These are phyloP conservation scores for Morelia viridis DNA, from an alignment of 2,797 vertebrate genomes.

Conservation along the genomic window DNA sequence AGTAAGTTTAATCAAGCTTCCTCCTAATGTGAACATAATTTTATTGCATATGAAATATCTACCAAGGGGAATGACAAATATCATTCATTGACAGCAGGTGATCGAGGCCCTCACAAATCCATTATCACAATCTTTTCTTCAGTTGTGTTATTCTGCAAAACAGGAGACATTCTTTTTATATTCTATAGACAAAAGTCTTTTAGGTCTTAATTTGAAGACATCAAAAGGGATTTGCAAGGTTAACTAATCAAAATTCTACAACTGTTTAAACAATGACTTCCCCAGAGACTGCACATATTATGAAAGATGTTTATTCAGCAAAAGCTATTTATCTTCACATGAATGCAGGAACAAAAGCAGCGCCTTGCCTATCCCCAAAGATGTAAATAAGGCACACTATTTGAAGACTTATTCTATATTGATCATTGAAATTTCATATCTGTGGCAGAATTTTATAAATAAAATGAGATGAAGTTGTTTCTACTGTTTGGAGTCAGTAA, in stretches of 20 bases:
- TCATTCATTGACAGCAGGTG: not conserved
- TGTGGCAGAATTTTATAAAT: constrained; percentile 29
- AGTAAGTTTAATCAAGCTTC: not conserved
- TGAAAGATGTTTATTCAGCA: constrained; percentile 24
- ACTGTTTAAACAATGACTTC: constrained; percentile 29
- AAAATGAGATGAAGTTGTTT: constrained; percentile 22
- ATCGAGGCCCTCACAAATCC: not conserved
- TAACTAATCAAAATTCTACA: constrained; percentile 25
- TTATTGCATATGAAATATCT: not conserved
- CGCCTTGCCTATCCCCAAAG: constrained; percentile 13
- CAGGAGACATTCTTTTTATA: not conserved
- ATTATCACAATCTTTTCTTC: not conserved
- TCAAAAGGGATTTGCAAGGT: constrained; percentile 26
- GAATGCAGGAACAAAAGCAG: constrained; percentile 28
- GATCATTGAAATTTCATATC: constrained; percentile 36
- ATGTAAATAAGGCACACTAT: not conserved
- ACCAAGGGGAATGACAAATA: not conserved
- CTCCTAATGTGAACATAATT: not conserved
- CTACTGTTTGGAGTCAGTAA: constrained; percentile 24
- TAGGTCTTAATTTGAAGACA: constrained; percentile 33
- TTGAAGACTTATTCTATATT: constrained; percentile 1
- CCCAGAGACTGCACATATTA: not conserved
- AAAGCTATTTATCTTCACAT: constrained; percentile 3
- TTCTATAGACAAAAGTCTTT: constrained; percentile 28
- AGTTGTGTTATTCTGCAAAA: not conserved